Evolutionary conservation across 1,140 invertebrate genomes (phyloP), one percentile per base, ranked within the genome.

Genomic region (Hyposmocoma kahamanoa): DNA sequence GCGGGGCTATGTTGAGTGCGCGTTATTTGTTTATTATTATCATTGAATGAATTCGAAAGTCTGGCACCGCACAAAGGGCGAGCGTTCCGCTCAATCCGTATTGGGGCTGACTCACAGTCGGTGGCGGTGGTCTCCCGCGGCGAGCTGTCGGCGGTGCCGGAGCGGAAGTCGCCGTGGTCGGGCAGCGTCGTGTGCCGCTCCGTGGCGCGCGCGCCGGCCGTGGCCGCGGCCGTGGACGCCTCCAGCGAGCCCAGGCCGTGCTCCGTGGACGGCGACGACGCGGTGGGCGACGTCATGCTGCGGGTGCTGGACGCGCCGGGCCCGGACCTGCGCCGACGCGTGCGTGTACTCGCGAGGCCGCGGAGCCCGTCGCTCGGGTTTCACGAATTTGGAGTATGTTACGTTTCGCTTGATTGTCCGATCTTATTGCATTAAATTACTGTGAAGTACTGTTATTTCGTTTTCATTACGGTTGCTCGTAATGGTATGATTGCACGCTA

Each of bases 111-210:
- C 24, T 66, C 55, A 77, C 74, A 73, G 45, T 78, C 76, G 46
- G 69, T 74, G 19, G 76, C 74, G 2, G 80, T 82, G 8, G 78
- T 82, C 20, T 64, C 64, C 18, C 57, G 69, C 0, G 62, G 59
- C 0, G 66, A 59, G 0, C 72, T 68, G 28, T 71, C 69, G 0
- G 69, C 41, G 0, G 80, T 84, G 0, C 67, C 76, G 8, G 76
- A 74, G 22, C 80, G 76, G 67, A 84, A 79, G 41, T 80, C 79
- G 8, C 72, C 80, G 43, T 82, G 80, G 36, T 82, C 80, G 0
- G 64, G 70, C 4, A 64, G 45, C 1, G 77, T 79, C 4, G 78
- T 67, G 9, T 56, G 59, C 0, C 42, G 41, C 20, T 50, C 59
- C 4, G 47, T 53, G 1, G 41, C 39, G 19, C 51, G 53, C 8